Evolutionary conservation across 2,797 vertebrate species (phyloP).

Genomic region (Anomalospiza imberbis): DNA sequence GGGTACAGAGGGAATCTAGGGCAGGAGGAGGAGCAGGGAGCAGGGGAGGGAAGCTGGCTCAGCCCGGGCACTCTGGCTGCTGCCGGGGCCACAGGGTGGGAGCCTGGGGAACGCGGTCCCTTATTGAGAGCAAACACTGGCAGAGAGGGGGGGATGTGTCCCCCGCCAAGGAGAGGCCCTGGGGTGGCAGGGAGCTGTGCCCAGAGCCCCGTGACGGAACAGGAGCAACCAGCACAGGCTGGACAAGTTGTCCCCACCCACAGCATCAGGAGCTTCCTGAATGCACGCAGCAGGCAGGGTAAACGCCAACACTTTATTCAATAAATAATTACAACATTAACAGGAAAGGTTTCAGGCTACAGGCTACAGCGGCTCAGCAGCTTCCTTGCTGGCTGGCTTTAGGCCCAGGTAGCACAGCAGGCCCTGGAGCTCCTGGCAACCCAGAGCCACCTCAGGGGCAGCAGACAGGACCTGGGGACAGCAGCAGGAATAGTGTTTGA

Average conservation of each 20-base stretch:
- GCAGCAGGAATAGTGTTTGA: background rate
- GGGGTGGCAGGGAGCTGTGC: background rate
- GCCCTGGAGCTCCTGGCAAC: slow-evolving; percentile 50
- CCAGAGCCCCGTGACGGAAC: background rate
- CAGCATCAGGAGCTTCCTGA: background rate
- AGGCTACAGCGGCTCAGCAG: background rate
- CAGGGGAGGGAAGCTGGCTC: slow-evolving; percentile 10
- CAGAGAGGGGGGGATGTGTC: fast-evolving
- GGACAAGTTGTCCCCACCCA: slow-evolving; percentile 1
- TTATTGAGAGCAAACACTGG: background rate
- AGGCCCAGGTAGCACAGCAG: slow-evolving; percentile 59
- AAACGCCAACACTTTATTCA: slow-evolving; percentile 40
- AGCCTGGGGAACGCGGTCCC: background rate
- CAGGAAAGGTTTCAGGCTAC: background rate
- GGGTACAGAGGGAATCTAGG: slow-evolving; percentile 22
- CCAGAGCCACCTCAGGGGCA: slow-evolving; percentile 28
- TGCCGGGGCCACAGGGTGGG: background rate
- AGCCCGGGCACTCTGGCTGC: background rate
- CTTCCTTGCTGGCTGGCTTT: background rate
- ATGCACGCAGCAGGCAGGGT: background rate
- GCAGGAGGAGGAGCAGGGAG: slow-evolving; percentile 32
- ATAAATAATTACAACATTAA: slow-evolving; percentile 9
- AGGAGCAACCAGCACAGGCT: background rate
- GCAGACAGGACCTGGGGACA: background rate
- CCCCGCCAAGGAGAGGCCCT: background rate